phyloP scores from a whole-genome alignment of 2,113 vertebrate genomes.

The Hyla sarda region DNA sequence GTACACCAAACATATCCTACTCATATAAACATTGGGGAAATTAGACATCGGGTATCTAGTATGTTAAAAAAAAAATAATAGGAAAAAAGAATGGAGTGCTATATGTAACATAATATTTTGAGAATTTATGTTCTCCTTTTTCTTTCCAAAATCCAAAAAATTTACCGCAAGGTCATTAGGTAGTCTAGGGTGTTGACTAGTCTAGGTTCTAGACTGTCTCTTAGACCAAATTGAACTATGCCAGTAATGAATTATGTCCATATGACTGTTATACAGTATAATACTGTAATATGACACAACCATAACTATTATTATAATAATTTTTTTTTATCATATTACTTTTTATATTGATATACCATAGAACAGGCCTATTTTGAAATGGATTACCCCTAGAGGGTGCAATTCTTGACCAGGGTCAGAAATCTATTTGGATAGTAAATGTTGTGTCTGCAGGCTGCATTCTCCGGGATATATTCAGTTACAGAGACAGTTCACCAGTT shows the following conservation, averaged over 20 bases:
- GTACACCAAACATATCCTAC: not conserved
- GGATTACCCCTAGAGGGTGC: not conserved
- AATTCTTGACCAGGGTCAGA: not conserved
- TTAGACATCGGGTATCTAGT: not conserved
- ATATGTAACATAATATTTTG: not conserved
- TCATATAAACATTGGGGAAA: not conserved
- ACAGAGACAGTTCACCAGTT: constrained; percentile 26
- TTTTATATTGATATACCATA: no score
- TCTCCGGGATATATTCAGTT: not conserved
- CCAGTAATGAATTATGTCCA: not conserved
- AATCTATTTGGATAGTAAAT: not conserved
- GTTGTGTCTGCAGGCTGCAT: not conserved
- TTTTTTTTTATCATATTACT: no score
- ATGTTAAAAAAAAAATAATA: not conserved
- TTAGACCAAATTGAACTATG: not conserved
- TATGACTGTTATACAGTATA: no score
- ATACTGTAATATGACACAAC: no score
- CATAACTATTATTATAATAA: no score
- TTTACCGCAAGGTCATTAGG: no score
- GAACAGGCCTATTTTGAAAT: no score
- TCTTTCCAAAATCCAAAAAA: no score
- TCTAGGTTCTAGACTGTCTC: no score
- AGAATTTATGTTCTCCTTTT: not conserved
- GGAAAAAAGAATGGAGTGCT: not conserved
- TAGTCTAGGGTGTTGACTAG: no score